These are phyloP conservation scores for Eulemur rubriventer DNA, from an alignment of 2,797 vertebrate genomes.

Conservation along the genomic window DNA sequence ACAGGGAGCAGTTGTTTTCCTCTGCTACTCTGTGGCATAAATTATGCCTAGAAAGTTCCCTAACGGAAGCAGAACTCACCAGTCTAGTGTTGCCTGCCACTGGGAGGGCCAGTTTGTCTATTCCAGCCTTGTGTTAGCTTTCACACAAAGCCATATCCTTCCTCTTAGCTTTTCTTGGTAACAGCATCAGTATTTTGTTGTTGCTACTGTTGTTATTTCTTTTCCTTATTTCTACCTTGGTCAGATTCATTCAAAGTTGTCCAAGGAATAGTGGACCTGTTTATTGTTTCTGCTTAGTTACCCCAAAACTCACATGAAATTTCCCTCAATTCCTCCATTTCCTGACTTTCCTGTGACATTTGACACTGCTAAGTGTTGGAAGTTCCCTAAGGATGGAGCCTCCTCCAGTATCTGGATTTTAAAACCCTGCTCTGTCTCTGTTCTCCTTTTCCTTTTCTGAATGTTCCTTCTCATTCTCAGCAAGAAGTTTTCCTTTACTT, in stretches of 20 bases:
- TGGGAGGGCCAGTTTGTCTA: background rate
- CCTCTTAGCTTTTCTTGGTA: background rate
- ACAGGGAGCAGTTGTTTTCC: background rate
- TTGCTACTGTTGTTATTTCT: background rate
- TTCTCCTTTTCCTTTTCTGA: background rate
- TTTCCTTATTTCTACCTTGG: background rate
- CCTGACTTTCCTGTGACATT: background rate
- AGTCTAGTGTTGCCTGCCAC: background rate
- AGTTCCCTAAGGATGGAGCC: background rate
- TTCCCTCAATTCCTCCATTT: background rate
- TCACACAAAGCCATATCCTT: background rate
- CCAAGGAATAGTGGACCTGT: background rate
- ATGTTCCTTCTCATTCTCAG: background rate
- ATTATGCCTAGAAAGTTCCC: background rate
- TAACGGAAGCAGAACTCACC: accelerated
- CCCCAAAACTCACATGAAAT: background rate
- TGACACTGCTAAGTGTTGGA: accelerated
- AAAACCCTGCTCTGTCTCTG: background rate
- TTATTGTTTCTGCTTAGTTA: background rate
- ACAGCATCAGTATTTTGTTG: background rate
- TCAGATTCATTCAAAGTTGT: background rate
- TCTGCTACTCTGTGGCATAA: background rate
- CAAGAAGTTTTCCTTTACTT: background rate
- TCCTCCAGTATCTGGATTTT: background rate
- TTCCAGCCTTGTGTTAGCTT: background rate